phyloP scores from a whole-genome alignment of 2,888 invertebrate genomes.

The Zaprionus lineosus region DNA sequence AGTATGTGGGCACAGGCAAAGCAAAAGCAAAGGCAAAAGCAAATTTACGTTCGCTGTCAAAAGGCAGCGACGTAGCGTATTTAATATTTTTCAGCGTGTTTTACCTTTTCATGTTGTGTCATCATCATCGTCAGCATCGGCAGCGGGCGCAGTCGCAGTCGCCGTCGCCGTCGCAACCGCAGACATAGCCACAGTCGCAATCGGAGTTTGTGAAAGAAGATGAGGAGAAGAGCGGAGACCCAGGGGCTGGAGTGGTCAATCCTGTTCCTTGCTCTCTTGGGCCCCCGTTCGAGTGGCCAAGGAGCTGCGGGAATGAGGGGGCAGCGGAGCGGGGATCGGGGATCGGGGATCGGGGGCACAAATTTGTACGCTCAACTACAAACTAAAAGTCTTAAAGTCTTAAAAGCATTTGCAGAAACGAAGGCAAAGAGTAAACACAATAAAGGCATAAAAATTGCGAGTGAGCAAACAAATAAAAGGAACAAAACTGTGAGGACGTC shows the following conservation, averaged over 20 bases:
- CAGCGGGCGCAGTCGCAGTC: conserved; percentile 28
- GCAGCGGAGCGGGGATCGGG: neutral
- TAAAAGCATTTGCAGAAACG: conserved; percentile 78
- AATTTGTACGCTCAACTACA: conserved; percentile 76
- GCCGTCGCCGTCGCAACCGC: conserved; percentile 15
- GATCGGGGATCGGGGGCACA: too few species aligned
- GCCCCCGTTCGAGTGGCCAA: too few species aligned
- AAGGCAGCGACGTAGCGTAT: conserved; percentile 80
- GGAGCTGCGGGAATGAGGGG: too few species aligned
- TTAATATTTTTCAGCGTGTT: conserved; percentile 81
- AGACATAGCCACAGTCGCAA: conserved; percentile 40
- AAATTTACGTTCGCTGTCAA: conserved; percentile 82
- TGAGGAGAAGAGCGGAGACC: neutral
- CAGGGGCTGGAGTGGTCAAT: conserved; percentile 45
- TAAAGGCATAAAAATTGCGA: conserved; percentile 78
- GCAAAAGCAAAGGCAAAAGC: conserved; percentile 60
- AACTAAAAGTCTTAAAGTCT: conserved; percentile 76
- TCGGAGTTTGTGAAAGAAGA: neutral
- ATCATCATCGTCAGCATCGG: conserved; percentile 73
- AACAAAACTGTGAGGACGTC: conserved; percentile 42
- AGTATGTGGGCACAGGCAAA: neutral
- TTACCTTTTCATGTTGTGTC: conserved; percentile 82
- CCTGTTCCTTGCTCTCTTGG: conserved; percentile 57
- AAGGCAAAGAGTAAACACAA: conserved; percentile 75
- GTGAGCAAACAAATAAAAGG: conserved; percentile 75